These are phyloP conservation scores for Melikaiella ostensackeni DNA, from an alignment of 2,888 invertebrate genomes.

Conservation along the genomic window DNA sequence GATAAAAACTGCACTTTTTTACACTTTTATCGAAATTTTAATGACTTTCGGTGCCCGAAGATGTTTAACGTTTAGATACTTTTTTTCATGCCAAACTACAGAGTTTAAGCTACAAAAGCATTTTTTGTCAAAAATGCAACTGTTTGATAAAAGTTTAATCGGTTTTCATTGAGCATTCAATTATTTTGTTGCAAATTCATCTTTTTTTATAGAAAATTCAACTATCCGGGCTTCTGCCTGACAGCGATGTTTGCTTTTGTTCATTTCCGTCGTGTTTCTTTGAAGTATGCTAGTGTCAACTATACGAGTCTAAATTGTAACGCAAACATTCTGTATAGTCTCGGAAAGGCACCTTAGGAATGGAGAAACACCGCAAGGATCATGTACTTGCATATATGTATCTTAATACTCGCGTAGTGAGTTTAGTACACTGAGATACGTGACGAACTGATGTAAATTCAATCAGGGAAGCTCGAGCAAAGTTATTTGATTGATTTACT, in stretches of 20 bases:
- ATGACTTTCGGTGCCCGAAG: no score
- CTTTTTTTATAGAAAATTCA: no score
- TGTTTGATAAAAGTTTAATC: no score
- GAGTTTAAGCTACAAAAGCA: no score
- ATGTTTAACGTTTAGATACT: no score
- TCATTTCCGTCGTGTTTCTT: slow-evolving; percentile 3
- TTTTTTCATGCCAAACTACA: no score
- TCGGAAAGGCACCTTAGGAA: slow-evolving; percentile 14
- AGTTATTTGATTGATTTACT: slow-evolving; percentile 45
- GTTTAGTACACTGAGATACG: slow-evolving; percentile 23
- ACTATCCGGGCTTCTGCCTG: no score
- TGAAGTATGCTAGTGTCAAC: slow-evolving; percentile 1
- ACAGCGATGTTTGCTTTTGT: not conserved
- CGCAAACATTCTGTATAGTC: not conserved
- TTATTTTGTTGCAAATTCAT: not conserved
- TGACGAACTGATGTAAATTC: slow-evolving; percentile 48
- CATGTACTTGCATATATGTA: slow-evolving; percentile 36
- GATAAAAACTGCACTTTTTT: no score
- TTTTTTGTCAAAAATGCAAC: no score
- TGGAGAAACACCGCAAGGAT: slow-evolving; percentile 23
- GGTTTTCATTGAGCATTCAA: no score
- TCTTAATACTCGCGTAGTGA: slow-evolving; percentile 28
- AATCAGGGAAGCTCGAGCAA: slow-evolving; percentile 50
- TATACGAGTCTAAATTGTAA: not conserved
- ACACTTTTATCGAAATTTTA: no score